Conservation (phyloP, 2,888 invertebrate genomes). For the Synanthedon myopaeformis region DNA sequence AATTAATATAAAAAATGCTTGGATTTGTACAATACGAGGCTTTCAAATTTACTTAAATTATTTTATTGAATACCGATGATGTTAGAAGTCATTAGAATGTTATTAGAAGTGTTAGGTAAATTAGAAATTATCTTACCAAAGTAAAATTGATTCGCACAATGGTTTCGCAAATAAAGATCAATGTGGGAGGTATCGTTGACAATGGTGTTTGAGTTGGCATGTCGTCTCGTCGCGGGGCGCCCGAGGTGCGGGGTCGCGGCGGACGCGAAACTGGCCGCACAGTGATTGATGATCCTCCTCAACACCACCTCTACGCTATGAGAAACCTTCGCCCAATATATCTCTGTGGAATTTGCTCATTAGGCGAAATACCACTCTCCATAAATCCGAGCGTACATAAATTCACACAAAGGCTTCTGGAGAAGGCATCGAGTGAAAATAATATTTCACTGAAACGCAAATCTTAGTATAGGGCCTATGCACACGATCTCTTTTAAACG, state of each 20-base stretch:
- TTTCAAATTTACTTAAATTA: too few species aligned
- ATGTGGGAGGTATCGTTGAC: conserved; percentile 56
- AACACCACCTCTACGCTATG: conserved; percentile 1
- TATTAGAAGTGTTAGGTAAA: too few species aligned
- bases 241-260: conserved; percentile 14
- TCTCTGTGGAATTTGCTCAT: background rate
- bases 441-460: conserved; percentile 14
- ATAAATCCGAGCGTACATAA: conserved; percentile 18
- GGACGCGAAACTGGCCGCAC: conserved; percentile 2
- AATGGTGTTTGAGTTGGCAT: conserved; percentile 66
- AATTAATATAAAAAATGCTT: too few species aligned
- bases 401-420: conserved; percentile 23
- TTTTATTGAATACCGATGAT: too few species aligned
- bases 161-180: conserved; percentile 20
- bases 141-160: background rate
- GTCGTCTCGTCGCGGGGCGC: conserved; percentile 54
- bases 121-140: too few species aligned
- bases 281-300: conserved; percentile 53
- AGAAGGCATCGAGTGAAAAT: conserved; percentile 35
- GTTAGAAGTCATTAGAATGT: too few species aligned
- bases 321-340: background rate
- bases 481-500: too few species aligned
- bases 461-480: background rate
- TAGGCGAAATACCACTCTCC: background rate
- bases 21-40: too few species aligned